Evolutionary conservation across 2,113 vertebrate species (phyloP).

Genomic region (Hippolais icterina): DNA sequence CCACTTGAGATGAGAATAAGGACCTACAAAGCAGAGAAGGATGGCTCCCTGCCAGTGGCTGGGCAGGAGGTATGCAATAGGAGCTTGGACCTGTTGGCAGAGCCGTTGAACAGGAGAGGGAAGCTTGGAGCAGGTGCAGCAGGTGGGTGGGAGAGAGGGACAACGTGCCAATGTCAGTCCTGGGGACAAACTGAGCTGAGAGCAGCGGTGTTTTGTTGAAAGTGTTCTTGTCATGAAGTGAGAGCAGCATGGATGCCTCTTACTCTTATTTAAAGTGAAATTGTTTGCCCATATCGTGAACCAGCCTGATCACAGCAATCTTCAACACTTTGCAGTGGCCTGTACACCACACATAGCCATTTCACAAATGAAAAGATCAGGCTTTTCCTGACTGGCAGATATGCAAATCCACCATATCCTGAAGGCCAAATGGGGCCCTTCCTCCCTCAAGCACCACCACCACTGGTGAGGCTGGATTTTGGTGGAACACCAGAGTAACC

Average conservation of each 20-base stretch:
- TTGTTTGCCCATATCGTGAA: neutral
- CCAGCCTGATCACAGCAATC: neutral
- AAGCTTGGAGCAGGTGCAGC: neutral
- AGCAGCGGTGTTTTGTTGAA: neutral
- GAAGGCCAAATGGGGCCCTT: neutral
- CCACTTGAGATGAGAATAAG: neutral
- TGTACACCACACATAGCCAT: neutral
- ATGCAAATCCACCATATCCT: neutral
- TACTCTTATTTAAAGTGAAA: neutral
- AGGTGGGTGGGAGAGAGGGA: neutral
- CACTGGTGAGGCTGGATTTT: accelerated
- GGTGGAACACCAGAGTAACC: accelerated
- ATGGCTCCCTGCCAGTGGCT: neutral
- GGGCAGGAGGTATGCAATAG: neutral
- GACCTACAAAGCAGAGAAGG: neutral
- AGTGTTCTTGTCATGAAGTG: neutral
- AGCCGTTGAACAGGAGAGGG: neutral
- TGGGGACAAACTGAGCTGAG: neutral
- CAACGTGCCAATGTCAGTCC: neutral
- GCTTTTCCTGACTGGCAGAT: neutral
- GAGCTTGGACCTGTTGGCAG: neutral
- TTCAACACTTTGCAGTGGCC: neutral
- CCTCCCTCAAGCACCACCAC: accelerated
- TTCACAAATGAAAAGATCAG: neutral
- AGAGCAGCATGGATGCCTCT: neutral